These are phyloP conservation scores for Scopus umbretta DNA, from an alignment of 2,113 vertebrate species.

Conservation along the genomic window DNA sequence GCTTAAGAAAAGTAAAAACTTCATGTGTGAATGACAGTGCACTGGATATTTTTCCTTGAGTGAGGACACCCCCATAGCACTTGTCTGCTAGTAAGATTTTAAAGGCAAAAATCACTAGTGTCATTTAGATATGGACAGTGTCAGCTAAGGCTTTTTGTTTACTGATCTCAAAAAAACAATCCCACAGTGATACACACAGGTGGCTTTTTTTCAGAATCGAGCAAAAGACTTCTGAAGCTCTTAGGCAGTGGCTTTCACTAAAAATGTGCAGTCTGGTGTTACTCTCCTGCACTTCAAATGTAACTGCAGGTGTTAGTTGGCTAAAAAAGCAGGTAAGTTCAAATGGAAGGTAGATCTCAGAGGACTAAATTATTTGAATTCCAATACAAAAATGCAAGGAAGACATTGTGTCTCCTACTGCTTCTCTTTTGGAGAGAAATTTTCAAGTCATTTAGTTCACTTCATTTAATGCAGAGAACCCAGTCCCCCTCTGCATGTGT, in stretches of 20 bases:
- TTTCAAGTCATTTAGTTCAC: not conserved
- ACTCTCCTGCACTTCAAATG: not conserved
- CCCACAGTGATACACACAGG: not conserved
- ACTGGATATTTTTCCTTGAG: constrained; percentile 5
- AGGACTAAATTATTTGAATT: not conserved
- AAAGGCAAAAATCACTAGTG: not conserved
- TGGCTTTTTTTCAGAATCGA: not conserved
- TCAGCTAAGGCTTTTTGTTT: not conserved
- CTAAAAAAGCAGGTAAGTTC: constrained; percentile 43
- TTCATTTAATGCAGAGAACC: not conserved
- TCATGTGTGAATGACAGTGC: constrained; percentile 26
- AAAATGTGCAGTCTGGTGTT: not conserved
- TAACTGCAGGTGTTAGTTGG: not conserved
- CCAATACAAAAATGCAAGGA: not conserved
- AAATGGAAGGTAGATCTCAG: not conserved
- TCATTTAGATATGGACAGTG: not conserved
- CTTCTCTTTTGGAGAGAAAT: not conserved
- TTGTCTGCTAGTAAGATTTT: not conserved
- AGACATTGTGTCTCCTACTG: not conserved
- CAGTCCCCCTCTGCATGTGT: not conserved
- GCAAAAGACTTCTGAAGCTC: not conserved
- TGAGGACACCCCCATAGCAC: not conserved
- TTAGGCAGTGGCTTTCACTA: not conserved
- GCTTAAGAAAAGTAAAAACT: constrained; percentile 56
- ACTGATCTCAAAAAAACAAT: not conserved